Evolutionary conservation across 2,797 vertebrate species (phyloP).

Genomic region (Periophthalmus magnuspinnatus): DNA sequence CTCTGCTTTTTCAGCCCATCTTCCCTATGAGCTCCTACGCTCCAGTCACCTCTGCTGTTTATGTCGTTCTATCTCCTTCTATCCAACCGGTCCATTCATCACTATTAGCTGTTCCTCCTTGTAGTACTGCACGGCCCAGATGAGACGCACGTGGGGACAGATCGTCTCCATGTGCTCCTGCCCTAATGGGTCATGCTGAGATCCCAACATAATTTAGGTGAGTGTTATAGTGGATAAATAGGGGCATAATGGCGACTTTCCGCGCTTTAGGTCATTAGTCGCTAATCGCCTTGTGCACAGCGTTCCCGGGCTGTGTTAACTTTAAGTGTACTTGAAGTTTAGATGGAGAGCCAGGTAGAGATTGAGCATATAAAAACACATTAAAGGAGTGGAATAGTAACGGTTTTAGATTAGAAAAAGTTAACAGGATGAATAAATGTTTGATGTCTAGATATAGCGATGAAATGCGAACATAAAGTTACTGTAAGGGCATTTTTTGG

Average conservation of each 20-base stretch:
- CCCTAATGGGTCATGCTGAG: conserved; percentile 3
- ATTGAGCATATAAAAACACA: not conserved
- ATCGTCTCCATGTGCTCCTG: conserved; percentile 2
- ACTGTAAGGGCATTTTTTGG: no score
- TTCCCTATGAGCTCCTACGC: conserved; percentile 18
- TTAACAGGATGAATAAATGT: no score
- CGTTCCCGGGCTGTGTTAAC: conserved; percentile 23
- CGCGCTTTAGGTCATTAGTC: conserved; percentile 23
- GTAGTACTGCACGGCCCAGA: conserved; percentile 8
- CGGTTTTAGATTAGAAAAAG: no score
- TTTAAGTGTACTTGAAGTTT: not conserved
- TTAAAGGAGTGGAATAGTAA: not conserved
- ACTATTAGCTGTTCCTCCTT: conserved; percentile 38
- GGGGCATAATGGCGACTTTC: conserved; percentile 1
- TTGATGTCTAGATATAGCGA: no score
- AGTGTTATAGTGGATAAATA: conserved; percentile 15
- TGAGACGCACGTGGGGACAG: not conserved
- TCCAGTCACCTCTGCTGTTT: conserved; percentile 40
- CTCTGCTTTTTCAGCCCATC: no score
- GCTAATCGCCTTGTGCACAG: conserved; percentile 23
- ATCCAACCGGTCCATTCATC: conserved; percentile 46
- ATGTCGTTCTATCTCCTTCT: conserved; percentile 52
- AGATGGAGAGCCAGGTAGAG: not conserved
- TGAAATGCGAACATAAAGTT: no score
- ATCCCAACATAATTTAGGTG: conserved; percentile 6